Evolutionary conservation across 1,140 invertebrate species (phyloP).

Genomic region (Heterodera carotae): DNA sequence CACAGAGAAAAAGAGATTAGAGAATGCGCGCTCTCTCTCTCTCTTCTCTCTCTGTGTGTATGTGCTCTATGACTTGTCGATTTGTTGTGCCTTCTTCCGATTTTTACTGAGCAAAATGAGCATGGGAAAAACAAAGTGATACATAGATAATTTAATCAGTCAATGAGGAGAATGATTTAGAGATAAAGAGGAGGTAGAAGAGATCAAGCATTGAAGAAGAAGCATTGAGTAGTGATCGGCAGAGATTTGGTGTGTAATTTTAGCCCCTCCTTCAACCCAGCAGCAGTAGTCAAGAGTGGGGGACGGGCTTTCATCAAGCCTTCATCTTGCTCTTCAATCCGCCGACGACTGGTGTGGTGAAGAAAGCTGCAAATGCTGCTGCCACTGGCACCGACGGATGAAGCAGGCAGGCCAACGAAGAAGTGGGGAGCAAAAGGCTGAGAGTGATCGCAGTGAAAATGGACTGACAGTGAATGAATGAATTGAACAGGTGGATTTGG

Average conservation of each 20-base stretch:
- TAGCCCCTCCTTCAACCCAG: neutral
- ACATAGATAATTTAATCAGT: no score
- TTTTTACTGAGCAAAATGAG: no score
- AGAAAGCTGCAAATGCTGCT: neutral
- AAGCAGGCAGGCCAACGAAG: no score
- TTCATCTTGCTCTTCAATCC: neutral
- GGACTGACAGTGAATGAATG: neutral
- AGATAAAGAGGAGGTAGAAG: neutral
- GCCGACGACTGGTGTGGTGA: neutral
- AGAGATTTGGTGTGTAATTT: neutral
- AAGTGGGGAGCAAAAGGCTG: no score
- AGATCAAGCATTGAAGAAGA: neutral
- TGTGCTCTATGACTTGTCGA: no score
- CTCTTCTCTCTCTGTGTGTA: no score
- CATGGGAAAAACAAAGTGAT: no score
- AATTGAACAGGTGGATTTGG: no score
- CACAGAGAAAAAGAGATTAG: neutral
- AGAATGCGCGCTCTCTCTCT: no score
- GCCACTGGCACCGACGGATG: no score
- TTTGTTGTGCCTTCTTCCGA: no score
- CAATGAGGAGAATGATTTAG: neutral
- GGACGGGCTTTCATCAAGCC: neutral
- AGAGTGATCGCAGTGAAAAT: neutral
- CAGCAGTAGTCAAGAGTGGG: neutral
- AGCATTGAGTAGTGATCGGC: neutral